Evolutionary conservation across 1,140 invertebrate genomes (phyloP).

Genomic region (Heliothis subflexa): DNA sequence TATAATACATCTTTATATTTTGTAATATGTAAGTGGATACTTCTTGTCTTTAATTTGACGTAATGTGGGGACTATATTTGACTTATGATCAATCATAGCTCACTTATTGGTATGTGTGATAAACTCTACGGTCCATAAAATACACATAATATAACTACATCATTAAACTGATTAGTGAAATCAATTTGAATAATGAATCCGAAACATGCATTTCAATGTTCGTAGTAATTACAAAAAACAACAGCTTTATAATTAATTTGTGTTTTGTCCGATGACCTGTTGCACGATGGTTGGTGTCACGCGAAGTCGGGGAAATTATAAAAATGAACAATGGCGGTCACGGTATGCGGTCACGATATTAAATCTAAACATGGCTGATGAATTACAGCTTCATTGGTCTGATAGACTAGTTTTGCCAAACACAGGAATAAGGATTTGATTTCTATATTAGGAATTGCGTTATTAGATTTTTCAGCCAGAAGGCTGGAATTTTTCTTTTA

Average conservation of each 20-base stretch:
- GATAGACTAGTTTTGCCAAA: neutral
- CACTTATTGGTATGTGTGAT: too few relatives aligned
- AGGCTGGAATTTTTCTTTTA: too few relatives aligned
- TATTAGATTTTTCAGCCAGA: too few relatives aligned
- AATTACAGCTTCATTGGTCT: too few relatives aligned
- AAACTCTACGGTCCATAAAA: neutral
- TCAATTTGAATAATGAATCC: constrained; percentile 5
- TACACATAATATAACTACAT: neutral
- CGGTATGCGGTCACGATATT: constrained; percentile 28
- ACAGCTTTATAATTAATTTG: constrained; percentile 25
- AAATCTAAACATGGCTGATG: neutral
- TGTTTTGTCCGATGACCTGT: constrained; percentile 37
- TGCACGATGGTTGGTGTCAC: constrained; percentile 32
- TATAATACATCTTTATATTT: neutral
- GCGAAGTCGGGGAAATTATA: constrained; percentile 37
- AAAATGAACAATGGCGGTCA: constrained; percentile 25
- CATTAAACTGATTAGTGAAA: constrained; percentile 7
- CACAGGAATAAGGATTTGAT: neutral
- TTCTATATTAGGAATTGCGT: too few relatives aligned
- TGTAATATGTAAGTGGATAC: too few relatives aligned
- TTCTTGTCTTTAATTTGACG: too few relatives aligned
- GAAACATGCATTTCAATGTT: constrained; percentile 29
- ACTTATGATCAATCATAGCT: too few relatives aligned
- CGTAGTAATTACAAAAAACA: constrained; percentile 22
- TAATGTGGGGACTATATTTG: too few relatives aligned